phyloP scores from a whole-genome alignment of 2,888 invertebrate genomes.

The Auanema sp. region DNA sequence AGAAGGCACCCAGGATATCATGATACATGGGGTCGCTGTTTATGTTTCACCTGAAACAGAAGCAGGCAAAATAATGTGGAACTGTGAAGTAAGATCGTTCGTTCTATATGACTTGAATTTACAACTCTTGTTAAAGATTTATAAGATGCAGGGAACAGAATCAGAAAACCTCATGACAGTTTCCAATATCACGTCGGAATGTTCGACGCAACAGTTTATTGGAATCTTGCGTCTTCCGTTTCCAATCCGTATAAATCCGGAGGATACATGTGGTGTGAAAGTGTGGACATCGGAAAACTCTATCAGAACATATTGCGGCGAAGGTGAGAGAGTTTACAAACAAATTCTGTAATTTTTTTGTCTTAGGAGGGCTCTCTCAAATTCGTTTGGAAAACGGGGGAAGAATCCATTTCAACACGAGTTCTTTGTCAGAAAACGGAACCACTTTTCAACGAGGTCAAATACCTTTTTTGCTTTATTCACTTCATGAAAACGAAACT shows the following conservation, averaged over 20 bases:
- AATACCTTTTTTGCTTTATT: conserved; percentile 88
- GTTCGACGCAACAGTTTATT: conserved; percentile 1
- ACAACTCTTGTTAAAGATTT: background rate
- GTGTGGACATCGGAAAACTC: conserved; percentile 36
- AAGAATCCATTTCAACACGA: conserved; percentile 43
- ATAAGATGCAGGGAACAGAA: background rate
- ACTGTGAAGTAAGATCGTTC: conserved; percentile 20
- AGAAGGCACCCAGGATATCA: conserved; percentile 80
- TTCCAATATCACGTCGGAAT: conserved; percentile 3
- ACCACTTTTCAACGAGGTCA: conserved; percentile 92
- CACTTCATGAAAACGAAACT: conserved; percentile 28
- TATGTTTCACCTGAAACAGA: conserved; percentile 35
- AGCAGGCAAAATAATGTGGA: conserved; percentile 19
- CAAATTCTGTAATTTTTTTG: conserved; percentile 1
- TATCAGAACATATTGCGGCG: conserved; percentile 84
- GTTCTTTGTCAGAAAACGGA: conserved; percentile 69
- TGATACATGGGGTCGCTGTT: conserved; percentile 73
- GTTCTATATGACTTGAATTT: background rate
- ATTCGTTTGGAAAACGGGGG: conserved; percentile 87
- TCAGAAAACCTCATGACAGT: conserved; percentile 27
- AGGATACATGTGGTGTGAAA: conserved; percentile 50
- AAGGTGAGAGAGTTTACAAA: too few species aligned
- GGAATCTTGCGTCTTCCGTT: conserved; percentile 33
- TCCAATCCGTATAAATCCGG: conserved; percentile 38
- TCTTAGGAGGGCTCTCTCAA: conserved; percentile 84